phyloP scores from a whole-genome alignment of 2,797 vertebrate species.

The Sebastolobus alascanus region DNA sequence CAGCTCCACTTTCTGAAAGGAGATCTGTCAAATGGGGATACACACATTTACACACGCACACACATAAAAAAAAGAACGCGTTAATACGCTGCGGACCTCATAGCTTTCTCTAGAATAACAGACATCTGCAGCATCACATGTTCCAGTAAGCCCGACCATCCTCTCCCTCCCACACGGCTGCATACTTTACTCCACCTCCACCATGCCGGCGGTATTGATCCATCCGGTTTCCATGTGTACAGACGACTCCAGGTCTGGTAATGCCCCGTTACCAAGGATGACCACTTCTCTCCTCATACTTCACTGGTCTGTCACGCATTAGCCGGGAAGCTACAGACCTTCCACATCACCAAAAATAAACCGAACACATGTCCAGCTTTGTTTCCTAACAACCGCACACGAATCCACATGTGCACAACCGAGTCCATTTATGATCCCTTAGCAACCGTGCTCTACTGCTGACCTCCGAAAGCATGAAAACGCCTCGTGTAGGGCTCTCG shows the following conservation, averaged over 20 bases:
- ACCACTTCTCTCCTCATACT: conserved; percentile 64
- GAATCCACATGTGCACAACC: conserved; percentile 12
- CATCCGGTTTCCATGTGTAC: conserved; percentile 54
- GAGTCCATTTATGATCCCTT: conserved; percentile 18
- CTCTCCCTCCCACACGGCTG: conserved; percentile 47
- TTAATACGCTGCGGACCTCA: conserved; percentile 38
- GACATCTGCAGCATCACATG: conserved; percentile 57
- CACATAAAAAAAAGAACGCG: conserved; percentile 9
- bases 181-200: conserved; percentile 46
- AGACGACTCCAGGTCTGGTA: conserved; percentile 28
- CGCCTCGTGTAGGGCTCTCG: conserved; percentile 6
- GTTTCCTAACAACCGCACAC: conserved; percentile 48
- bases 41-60: conserved; percentile 59
- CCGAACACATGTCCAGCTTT: conserved; percentile 37
- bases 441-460: conserved; percentile 1
- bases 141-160: conserved; percentile 41
- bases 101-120: conserved; percentile 44
- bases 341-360: conserved; percentile 42
- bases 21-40: conserved; percentile 75
- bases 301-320: conserved; percentile 44
- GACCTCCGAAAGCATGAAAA: conserved; percentile 30
- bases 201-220: conserved; percentile 50
- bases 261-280: conserved; percentile 41
- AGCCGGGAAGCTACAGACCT: conserved; percentile 37
- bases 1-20: conserved; percentile 77